Conservation (phyloP, 2,888 invertebrate genomes). For the Cetonia aurata region DNA sequence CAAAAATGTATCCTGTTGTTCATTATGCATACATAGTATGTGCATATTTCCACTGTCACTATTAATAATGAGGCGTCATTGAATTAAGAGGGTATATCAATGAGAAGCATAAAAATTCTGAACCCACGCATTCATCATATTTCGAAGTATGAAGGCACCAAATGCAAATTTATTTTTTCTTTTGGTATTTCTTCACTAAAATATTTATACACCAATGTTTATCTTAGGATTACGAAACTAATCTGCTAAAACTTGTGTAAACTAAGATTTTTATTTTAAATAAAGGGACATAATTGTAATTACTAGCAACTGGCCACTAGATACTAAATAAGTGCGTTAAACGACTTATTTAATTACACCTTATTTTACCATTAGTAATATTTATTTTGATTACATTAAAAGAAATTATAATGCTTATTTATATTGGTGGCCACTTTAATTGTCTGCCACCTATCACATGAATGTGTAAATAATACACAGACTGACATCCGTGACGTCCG, state of each 20-base stretch:
- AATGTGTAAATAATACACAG: slow-evolving; percentile 85
- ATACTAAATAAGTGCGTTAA: too few relatives aligned
- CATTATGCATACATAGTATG: slow-evolving; percentile 16
- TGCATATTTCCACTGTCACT: slow-evolving; percentile 29
- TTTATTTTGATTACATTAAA: not conserved
- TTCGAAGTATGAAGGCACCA: not conserved
- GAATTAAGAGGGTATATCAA: slow-evolving; percentile 9
- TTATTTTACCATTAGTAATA: not conserved
- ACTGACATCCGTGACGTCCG: slow-evolving; percentile 83
- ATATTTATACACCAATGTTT: too few relatives aligned
- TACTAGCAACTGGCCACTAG: too few relatives aligned
- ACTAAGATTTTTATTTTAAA: too few relatives aligned
- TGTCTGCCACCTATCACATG: slow-evolving; percentile 87
- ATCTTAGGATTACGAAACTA: too few relatives aligned
- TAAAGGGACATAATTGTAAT: too few relatives aligned
- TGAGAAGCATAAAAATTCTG: slow-evolving; percentile 23
- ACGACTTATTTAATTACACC: too few relatives aligned
- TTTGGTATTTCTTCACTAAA: too few relatives aligned
- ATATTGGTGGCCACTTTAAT: slow-evolving; percentile 67
- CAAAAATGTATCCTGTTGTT: slow-evolving; percentile 12
- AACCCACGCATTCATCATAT: slow-evolving; percentile 17
- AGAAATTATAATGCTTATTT: slow-evolving; percentile 55
- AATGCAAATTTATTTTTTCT: too few relatives aligned
- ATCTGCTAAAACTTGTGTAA: too few relatives aligned
- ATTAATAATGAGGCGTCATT: slow-evolving; percentile 32